Evolutionary conservation across 2,113 vertebrate species (phyloP), one percentile per base, ranked within the genome.

Genomic region (Caracal caracal): DNA sequence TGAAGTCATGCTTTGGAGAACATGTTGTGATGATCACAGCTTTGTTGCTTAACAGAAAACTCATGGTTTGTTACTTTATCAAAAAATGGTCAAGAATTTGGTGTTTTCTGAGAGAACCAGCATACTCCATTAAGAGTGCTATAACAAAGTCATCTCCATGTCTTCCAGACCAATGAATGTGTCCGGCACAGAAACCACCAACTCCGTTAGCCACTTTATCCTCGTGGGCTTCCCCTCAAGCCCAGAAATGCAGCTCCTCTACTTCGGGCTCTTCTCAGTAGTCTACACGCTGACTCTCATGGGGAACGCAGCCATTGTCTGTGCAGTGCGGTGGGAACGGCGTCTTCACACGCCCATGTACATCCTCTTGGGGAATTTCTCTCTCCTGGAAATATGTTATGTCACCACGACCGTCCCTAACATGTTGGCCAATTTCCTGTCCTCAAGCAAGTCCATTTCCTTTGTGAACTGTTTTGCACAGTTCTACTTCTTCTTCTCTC

Each of bases 301-400:
- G 73, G 95, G 96, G 11, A 98, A 98, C 13, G 2, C 95, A 20
- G 84, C 94, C 91, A 96, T 98, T 1, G 37, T 79, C 12, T 96
- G 85, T 61, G 95, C 94, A 11, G 91, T 98, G 73, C 0, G 8
- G 28, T 35, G 47, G n/a, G 95, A 97, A 37, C 51, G 17, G 26
- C 65, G 1, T 35, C 94, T 98, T 40, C 73, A 95, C 30, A 95
- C n/a, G 1, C 84, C 97, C n/a, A 97, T 96, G 98, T 97, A 97
- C 89, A 97, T 98, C 89, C 33, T 98, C 40, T 51, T 98, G 65
- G 97, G 90, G 3, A 97, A 97, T 81, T 98, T 98, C 63, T 95
- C 95, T 17, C 73, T 95, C 51, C 61, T 98, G 75, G 97, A 98
- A 93, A 98, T 96, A 56, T 96, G 95, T 20, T 98, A 98, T 6